Base-by-base conservation (phyloP, 2,888 invertebrate genomes). In the Chromoteleia sp. region DNA sequence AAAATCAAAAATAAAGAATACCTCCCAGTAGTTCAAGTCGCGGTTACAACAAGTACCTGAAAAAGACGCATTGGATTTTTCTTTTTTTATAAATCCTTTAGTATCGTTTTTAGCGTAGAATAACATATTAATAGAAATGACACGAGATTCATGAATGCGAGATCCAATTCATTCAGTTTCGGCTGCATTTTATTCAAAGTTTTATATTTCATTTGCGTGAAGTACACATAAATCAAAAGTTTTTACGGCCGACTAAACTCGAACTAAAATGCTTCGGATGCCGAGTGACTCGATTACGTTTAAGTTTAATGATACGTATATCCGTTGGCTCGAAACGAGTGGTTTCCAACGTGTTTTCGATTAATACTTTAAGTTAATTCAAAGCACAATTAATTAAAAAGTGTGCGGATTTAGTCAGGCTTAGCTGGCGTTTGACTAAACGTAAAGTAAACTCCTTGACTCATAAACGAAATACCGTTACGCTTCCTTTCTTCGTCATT, bases 121-220 rank as follows among this genome's bases (percentile, higher is more conserved):
- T 7, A 17, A 1, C 0, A 17, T 17, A 17, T 21, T 19, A 19
- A n/a, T 19, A 45, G 21, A 45, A n/a, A 45, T 0, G 4, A 45
- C 10, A 5, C 15, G n/a, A 21, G 10, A 45, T n/a, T 19, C 19
- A 21, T 12, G n/a, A 48, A 48, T 48, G 4, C 21, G 21, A 48
- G n/a, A 21, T 48, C 21, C 10, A 10, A 45, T 45, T 21, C 10
- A 21, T 21, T 21, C 21, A 0, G 5, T n/a, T 43, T 19, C 8
- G 5, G 8, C 8, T 43, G 17, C 7, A 19, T 43, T 43, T 43
- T 8, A 43, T 19, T 19, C 8, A 19, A 43, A 43, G 43, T 43
- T 48, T 21, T 48, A 12, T 48, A 48, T 48, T 48, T n/a, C 48
- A 48, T 21, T 48, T 48, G 10, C 12, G 10, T 19, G 10, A 7